Conservation (phyloP, 2,888 invertebrate genomes). For the Exephanes ischioxanthus region DNA sequence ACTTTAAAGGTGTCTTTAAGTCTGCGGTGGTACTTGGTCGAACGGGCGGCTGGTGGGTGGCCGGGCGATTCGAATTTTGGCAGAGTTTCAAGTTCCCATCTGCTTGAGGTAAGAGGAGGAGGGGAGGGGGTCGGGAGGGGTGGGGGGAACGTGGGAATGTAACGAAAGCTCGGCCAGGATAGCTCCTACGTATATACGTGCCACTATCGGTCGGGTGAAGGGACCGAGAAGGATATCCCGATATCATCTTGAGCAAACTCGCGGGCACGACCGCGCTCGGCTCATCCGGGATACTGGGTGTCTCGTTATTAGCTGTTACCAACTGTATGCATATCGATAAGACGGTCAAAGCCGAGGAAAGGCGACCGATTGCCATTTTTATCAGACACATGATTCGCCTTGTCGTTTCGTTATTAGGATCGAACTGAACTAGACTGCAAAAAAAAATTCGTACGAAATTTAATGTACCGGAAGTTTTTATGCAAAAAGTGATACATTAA, state of each 20-base stretch:
- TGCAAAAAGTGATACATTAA: too few species aligned
- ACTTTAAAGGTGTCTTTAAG: slow-evolving; percentile 82
- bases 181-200: slow-evolving; percentile 26
- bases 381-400: background rate
- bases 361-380: background rate
- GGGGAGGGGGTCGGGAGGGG: slow-evolving; percentile 59
- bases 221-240: slow-evolving; percentile 70
- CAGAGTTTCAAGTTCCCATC: slow-evolving; percentile 82
- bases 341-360: slow-evolving; percentile 6
- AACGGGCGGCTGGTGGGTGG: slow-evolving; percentile 36
- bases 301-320: slow-evolving; percentile 74
- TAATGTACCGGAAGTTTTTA: too few species aligned
- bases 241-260: slow-evolving; percentile 83
- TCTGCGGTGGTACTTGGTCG: slow-evolving; percentile 68
- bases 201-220: slow-evolving; percentile 25
- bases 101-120: slow-evolving; percentile 77
- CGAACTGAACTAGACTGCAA: too few species aligned
- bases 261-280: slow-evolving; percentile 74
- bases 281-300: slow-evolving; percentile 80
- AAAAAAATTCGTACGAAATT: too few species aligned
- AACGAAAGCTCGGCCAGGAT: slow-evolving; percentile 66
- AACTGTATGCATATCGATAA: slow-evolving; percentile 19
- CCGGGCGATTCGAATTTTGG: slow-evolving; percentile 81
- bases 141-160: slow-evolving; percentile 54
- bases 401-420: background rate